A percentile compares a stretch with the other conserved stretches of the same genome.
phyloP scores from a whole-genome alignment of 2,113 vertebrate genomes.

The Carettochelys insculpta region DNA sequence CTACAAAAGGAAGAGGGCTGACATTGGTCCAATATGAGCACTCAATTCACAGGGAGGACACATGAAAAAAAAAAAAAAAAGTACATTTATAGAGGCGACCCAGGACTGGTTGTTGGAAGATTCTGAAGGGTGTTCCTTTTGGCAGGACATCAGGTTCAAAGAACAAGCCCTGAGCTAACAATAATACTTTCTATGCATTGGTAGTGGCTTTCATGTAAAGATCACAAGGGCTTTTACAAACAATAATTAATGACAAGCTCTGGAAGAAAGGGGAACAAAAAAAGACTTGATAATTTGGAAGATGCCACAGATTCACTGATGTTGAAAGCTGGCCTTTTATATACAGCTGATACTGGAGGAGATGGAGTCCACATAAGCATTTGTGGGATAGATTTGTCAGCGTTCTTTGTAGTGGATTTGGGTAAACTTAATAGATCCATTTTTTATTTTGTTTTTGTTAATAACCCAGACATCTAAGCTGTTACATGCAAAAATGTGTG shows the following conservation, averaged over 20 bases:
- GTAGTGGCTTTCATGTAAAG: constrained; percentile 19
- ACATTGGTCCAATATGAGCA: constrained; percentile 43
- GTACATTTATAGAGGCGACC: constrained; percentile 58
- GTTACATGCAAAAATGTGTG: neutral
- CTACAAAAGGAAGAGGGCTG: constrained; percentile 2
- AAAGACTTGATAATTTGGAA: neutral
- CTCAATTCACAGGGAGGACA: constrained; percentile 33
- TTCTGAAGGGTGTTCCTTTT: constrained; percentile 62
- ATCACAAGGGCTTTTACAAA: constrained; percentile 4
- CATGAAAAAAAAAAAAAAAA: constrained; percentile 63
- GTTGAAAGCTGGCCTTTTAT: neutral
- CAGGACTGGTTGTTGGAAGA: constrained; percentile 61
- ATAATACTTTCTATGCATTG: constrained; percentile 27
- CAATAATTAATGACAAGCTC: neutral
- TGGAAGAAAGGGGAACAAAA: neutral
- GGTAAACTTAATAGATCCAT: neutral
- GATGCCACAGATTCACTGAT: neutral
- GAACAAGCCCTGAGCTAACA: constrained; percentile 47
- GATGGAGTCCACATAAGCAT: constrained; percentile 7
- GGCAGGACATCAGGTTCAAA: constrained; percentile 67
- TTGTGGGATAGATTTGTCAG: constrained; percentile 1
- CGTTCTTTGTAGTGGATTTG: neutral
- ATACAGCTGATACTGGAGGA: neutral
- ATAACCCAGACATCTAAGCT: constrained; percentile 14
- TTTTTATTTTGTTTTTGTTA: constrained; percentile 41